Conservation (phyloP, 1,140 invertebrate species). For the Thalassaphorura encarpata region DNA sequence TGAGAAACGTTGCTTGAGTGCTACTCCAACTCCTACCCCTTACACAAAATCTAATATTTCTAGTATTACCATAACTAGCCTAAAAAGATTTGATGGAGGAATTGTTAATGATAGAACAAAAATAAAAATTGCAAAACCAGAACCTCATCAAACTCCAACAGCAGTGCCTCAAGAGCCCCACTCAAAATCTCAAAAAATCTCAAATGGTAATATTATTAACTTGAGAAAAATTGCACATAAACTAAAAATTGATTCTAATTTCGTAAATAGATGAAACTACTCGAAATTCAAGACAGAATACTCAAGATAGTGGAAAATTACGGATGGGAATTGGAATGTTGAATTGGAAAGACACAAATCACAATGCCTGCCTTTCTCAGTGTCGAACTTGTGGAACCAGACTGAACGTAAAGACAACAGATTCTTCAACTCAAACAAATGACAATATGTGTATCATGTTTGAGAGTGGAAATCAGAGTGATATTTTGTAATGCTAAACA, state of each 20-base stretch:
- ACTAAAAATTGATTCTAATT: not conserved
- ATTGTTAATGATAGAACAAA: too few species aligned
- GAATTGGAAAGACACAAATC: not conserved
- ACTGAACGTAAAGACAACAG: not conserved
- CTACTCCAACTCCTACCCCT: not conserved
- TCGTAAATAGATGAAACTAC: not conserved
- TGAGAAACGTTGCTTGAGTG: slow-evolving; percentile 10
- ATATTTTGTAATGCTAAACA: too few species aligned
- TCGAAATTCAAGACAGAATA: not conserved
- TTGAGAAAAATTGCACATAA: not conserved
- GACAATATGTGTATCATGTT: slow-evolving; percentile 1
- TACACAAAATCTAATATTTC: slow-evolving; percentile 24
- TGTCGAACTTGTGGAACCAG: not conserved
- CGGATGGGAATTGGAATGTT: not conserved
- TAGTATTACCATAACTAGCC: slow-evolving; percentile 23
- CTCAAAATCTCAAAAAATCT: not conserved
- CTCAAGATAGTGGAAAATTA: not conserved
- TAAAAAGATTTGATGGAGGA: slow-evolving; percentile 3
- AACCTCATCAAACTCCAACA: not conserved
- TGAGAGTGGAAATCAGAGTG: not conserved
- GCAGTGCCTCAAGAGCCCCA: not conserved
- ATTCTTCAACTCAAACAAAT: not conserved
- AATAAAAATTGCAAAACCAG: not conserved
- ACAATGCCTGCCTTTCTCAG: not conserved
- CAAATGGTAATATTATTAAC: not conserved